Percentiles rank a stretch among this genome's conserved stretches.
These are phyloP conservation scores for Cinara cedri DNA, from an alignment of 2,888 invertebrate species.

Conservation along the genomic window DNA sequence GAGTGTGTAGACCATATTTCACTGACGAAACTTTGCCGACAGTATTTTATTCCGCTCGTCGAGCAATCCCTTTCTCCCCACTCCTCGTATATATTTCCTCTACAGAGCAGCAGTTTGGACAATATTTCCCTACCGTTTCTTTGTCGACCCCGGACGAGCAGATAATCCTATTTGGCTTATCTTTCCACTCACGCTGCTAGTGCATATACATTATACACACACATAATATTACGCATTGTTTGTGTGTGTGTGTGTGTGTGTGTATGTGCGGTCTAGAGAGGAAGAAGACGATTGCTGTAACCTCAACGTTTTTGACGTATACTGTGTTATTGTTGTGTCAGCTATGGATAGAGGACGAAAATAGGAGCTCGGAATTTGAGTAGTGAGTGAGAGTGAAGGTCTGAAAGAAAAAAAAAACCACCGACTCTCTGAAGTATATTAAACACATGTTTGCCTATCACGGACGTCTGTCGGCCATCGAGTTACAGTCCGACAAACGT, in stretches of 20 bases:
- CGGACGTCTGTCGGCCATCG: neutral
- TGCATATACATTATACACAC: neutral
- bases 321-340: too few species aligned
- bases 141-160: too few species aligned
- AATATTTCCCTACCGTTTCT: too few species aligned
- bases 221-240: neutral
- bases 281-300: neutral
- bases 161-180: conserved; percentile 35
- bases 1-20: conserved; percentile 27
- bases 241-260: too few species aligned
- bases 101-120: too few species aligned
- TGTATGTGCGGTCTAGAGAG: neutral
- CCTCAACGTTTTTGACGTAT: conserved; percentile 12
- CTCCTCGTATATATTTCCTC: too few species aligned
- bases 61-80: neutral
- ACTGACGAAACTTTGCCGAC: conserved; percentile 5
- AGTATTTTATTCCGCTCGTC: conserved; percentile 8
- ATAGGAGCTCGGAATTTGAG: too few species aligned
- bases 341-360: neutral
- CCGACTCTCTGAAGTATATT: neutral
- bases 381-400: neutral
- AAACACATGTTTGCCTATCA: too few species aligned
- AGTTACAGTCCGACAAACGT: neutral
- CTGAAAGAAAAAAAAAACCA: neutral
- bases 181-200: conserved; percentile 16